Base-by-base conservation (phyloP, 1,140 invertebrate genomes). In the Hycleus cichorii region DNA sequence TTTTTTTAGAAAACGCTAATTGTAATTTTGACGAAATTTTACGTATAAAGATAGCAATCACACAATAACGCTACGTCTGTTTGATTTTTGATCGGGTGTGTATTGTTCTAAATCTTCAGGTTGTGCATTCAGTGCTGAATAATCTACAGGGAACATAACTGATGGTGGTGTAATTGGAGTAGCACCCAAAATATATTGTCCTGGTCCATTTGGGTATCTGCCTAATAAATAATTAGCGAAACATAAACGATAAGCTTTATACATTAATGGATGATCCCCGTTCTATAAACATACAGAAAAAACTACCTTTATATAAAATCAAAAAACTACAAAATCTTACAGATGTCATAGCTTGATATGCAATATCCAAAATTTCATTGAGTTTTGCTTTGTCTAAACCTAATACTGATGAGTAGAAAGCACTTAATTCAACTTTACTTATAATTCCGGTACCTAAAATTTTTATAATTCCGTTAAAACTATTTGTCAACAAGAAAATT, bases 151-250 rank as follows among this genome's bases (percentile, higher is more conserved):
- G 67, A 86, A 88, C 42, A 79, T 78, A 3, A 78, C 78, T 12
- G 77, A 75, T 4, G 80, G 77, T 8, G 78, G 71, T 27, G 78
- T 74, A 56, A 52, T 60, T 45, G 79, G 78, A 9, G 80, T 76
- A 9, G 83, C 78, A 25, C 84, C 85, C 32, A 88, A 78, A 25
- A 87, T 77, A 77, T 83, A 86, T 64, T 87, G 83, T 2, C 86
- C 86, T 5, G 84, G 84, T 24, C 86, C 86, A 65, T 87, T 87
- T 3, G 85, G 85, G 62, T 83, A 81, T 58, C 83, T 80, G 0
- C 83, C 85, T 64, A 87, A 78, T 40, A 88, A 73, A 76, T 85
- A 87, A 67, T 88, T 88, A 12, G 83, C 80, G 70, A 86, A 87
- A 69, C 83, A 84, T 47, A 86, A 76, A 42, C 83, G 80, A 74